Base-by-base conservation (phyloP, 2,888 invertebrate genomes). In the Caenorhabditis afra region DNA sequence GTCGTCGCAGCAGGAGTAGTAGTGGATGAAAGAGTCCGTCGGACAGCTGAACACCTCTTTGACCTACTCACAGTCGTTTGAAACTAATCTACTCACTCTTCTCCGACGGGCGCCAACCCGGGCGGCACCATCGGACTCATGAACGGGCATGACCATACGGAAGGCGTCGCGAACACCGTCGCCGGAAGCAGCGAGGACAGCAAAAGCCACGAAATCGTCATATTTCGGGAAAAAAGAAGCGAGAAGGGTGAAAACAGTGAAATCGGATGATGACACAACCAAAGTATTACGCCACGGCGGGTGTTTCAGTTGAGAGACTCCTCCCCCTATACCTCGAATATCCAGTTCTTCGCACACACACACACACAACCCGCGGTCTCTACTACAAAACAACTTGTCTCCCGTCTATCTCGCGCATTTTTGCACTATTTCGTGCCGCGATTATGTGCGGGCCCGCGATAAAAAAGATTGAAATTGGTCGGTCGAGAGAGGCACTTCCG, bases 1-100 rank as follows among this genome's bases (percentile, higher is more conserved):
- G 66, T 87, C 87, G 52, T 88, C 87, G 67, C 88, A 88, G 74
- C 88, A 88, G 1, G 85, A 84, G 71, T 87, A 88, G 74, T 88
- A 88, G 66, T 88, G 88, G n/a, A 88, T 66, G 66, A 88, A 87
- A 5, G 88, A 87, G 29, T 87, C 88, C 4, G 85, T 74, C 11
- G 87, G 87, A 64, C 88, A 88, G 29, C 88, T 88, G 79, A 59
- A 86, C 73, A 7, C 8, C 20, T 41, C 47, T 44, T 45, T 11
- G n/a, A n/a, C n/a, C n/a, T n/a, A n/a, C n/a, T n/a, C n/a, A n/a
- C n/a, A n/a, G n/a, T n/a, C n/a, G n/a, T n/a, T n/a, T n/a, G n/a
- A n/a, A n/a, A n/a, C n/a, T n/a, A n/a, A n/a, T n/a, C 41, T 4
- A 57, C 82, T 79, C 29, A 85, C 85, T 82, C 81, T 73, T 85